A percentile compares a stretch with the other conserved stretches of the same genome.
phyloP scores from a whole-genome alignment of 2,113 vertebrate genomes.

The Eonycteris spelaea region DNA sequence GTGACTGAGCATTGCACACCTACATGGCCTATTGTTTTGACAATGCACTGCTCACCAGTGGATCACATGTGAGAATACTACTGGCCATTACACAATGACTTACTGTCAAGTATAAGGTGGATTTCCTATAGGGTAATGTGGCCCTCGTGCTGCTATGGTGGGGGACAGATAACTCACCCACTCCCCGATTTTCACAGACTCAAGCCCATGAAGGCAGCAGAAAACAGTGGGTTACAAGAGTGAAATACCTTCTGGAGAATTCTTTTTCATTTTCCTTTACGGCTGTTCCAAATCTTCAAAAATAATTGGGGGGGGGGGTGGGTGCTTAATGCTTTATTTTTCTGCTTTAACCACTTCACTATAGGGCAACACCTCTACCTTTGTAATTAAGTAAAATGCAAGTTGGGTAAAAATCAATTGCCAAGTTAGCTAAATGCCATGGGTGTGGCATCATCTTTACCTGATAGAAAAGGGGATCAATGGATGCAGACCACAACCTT shows the following conservation, averaged over 20 bases:
- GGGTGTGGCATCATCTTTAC: neutral
- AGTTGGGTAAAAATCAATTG: neutral
- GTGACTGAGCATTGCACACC: neutral
- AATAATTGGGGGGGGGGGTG: neutral
- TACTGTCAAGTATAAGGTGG: neutral
- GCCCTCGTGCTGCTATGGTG: neutral
- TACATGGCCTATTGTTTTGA: neutral
- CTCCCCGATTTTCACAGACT: neutral
- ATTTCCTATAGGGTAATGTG: neutral
- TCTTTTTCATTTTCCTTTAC: neutral
- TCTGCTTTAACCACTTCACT: neutral
- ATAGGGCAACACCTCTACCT: neutral
- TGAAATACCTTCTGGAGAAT: neutral
- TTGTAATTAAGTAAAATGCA: neutral
- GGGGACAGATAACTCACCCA: neutral
- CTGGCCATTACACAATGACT: neutral
- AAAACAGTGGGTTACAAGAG: neutral
- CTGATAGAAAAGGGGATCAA: neutral
- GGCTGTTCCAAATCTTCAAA: constrained; percentile 4
- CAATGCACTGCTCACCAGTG: neutral
- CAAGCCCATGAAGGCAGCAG: neutral
- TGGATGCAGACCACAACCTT: neutral
- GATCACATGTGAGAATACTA: neutral
- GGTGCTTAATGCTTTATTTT: neutral
- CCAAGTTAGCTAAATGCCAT: neutral